Base-by-base conservation (phyloP, 2,888 invertebrate genomes). In the Volucella inflata region DNA sequence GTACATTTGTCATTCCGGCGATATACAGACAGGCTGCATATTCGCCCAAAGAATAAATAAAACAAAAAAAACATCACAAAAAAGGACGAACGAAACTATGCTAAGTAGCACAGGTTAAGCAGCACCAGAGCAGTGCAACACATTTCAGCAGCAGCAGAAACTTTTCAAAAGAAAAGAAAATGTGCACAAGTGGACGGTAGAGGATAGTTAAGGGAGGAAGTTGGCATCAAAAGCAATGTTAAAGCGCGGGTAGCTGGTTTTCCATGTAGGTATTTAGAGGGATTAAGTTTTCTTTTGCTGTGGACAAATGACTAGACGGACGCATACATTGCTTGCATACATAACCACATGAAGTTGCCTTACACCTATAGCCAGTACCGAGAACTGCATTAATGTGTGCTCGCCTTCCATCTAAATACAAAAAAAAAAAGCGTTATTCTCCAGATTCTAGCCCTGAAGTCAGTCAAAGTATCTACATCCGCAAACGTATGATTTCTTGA, bases 221-320 rank as follows among this genome's bases (percentile, higher is more conserved):
- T 17, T 57, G 40, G 55, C 12, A 42, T 42, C 16, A 44, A 57
- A 80, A 60, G 65, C 70, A 70, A 60, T 44, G 42, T 44, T 60
- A 50, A 38, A 55, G 81, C 57, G 62, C 51, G 64, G 64, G 48
- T 10, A 59, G 16, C 51, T 14, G 16, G 42, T 38, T 36, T 59
- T 59, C 10, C 16, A 21, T 55, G 6, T 36, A 36, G 42, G n/a
- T 16, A 42, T 60, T 44, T 48, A 42, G 53, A 78, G 51, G 79
- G 64, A 68, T 68, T 72, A 77, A 76, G 64, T 76, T 76, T 71
- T 77, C 85, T 85, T 85, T 10, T 81, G 76, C 72, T 68, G 60
- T 77, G 85, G 85, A 81, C 85, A 77, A 53, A 80, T 68, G 84
- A 77, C 71, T 72, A 80, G 76, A 81, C 81, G 80, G 70, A 70